Evolutionary conservation across 2,113 vertebrate genomes (phyloP).

Genomic region (Cettia cetti): DNA sequence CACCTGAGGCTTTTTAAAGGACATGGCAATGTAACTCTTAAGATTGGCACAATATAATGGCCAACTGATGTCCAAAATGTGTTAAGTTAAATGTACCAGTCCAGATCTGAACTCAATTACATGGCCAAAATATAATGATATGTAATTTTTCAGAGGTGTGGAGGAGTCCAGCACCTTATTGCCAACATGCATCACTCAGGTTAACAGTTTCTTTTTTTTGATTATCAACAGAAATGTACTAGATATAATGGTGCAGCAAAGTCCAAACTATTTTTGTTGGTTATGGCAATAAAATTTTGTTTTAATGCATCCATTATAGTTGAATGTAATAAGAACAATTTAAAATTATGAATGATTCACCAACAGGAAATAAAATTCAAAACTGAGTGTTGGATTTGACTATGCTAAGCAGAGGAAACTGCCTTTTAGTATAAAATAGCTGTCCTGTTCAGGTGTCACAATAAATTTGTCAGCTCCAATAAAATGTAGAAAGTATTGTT

Average conservation of each 20-base stretch:
- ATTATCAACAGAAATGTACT: not conserved
- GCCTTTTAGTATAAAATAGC: conserved; percentile 36
- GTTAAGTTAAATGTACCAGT: not conserved
- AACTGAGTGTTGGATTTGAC: conserved; percentile 1
- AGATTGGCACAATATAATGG: not conserved
- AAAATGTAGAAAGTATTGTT: conserved; percentile 47
- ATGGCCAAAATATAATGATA: not conserved
- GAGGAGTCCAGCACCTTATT: not conserved
- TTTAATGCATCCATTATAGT: not conserved
- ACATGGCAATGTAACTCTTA: not conserved
- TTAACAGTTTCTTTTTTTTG: not conserved
- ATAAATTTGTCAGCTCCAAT: conserved; percentile 56
- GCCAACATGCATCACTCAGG: rapidly evolving
- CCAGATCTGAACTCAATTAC: not conserved
- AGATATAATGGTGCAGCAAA: not conserved
- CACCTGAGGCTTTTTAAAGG: not conserved
- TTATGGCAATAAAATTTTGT: not conserved
- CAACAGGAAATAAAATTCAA: conserved; percentile 34
- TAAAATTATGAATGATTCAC: not conserved
- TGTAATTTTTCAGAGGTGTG: not conserved
- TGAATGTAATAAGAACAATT: conserved; percentile 31
- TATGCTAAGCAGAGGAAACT: conserved; percentile 17
- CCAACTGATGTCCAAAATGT: not conserved
- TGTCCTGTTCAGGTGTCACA: conserved; percentile 50
- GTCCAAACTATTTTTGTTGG: not conserved